Evolutionary conservation across 2,113 vertebrate genomes (phyloP).

Genomic region (Clarias macrocephalus): DNA sequence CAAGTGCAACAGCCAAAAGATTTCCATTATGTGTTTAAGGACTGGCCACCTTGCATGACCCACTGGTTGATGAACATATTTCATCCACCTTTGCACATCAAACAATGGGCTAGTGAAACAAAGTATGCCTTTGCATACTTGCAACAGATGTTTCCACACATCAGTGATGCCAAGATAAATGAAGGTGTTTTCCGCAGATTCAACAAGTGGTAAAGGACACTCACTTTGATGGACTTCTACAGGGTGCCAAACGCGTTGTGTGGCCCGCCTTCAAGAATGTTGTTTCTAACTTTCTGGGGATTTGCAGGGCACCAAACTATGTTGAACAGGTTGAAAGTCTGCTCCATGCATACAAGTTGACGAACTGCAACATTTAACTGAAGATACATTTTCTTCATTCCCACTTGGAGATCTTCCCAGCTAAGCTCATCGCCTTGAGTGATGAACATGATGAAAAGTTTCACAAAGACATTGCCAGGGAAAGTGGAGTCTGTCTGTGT

Average conservation of each 20-base stretch:
- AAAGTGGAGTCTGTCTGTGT: not conserved
- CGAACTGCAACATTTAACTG: not conserved
- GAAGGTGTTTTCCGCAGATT: not conserved
- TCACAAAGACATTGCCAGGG: not conserved
- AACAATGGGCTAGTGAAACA: not conserved
- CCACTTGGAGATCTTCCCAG: not conserved
- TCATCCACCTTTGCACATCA: not conserved
- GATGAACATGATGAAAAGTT: not conserved
- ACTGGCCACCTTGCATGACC: not conserved
- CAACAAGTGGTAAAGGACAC: not conserved
- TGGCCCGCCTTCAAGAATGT: not conserved
- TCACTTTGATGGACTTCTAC: not conserved
- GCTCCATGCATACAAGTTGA: not conserved
- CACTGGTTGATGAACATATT: not conserved
- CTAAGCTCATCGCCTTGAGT: not conserved
- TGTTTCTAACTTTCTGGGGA: not conserved
- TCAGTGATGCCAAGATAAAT: not conserved
- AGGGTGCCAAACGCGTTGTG: not conserved
- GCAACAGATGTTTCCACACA: no score
- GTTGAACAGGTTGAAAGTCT: not conserved
- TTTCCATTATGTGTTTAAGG: no score
- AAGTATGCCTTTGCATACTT: not conserved
- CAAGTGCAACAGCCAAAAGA: no score
- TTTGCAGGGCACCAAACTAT: not conserved
- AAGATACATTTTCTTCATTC: slow-evolving; percentile 5